Base-by-base conservation (phyloP, 2,113 vertebrate species). In the Syngnathus typhle region DNA sequence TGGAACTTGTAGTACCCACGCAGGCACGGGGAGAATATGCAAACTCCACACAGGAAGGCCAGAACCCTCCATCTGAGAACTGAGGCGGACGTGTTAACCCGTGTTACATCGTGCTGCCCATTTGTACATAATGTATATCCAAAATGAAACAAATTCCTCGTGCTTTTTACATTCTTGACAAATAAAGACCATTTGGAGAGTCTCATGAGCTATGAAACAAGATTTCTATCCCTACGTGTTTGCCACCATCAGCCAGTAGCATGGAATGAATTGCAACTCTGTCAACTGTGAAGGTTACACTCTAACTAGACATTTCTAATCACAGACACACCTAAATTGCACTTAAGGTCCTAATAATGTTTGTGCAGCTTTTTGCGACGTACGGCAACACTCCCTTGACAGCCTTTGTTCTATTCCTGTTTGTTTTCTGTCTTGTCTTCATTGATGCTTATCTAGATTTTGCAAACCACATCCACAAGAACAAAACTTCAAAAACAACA, bases 281-380 rank as follows among this genome's bases (percentile, higher is more conserved):
- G 32, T 7, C 13, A 60, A 41, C 38, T 13, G 11, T 41, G 11
- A 60, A 38, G 58, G 36, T n/a, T 38, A 36, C 3, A 38, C 38
- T 21, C 7, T 3, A 43, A 43, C 10, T 6, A 2, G 19, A 61
- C 13, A 36, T 36, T 36, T 16, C 23, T 11, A 36, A 47, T 47
- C 52, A 15, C 5, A 27, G n/a, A 55, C 21, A 13, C 27, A 15
- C 6, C 6, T 36, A 8, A 61, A 1, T 41, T 61, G 38, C 19
- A 21, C 38, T 39, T 41, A 61, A 13, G 0, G 16, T 15, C 18
- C 36, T 38, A 60, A 37, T 11, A 38, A 13, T 15, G n/a, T 41
- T 61, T 61, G 38, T 41, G 60, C 60, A 61, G 60, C 37, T 18
- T 61, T 23, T 43, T 61, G 38, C 21, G 60, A 43, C 19, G n/a